Conservation (phyloP, 92 coral and sea anemone genomes). For the Actinostola sp. region DNA sequence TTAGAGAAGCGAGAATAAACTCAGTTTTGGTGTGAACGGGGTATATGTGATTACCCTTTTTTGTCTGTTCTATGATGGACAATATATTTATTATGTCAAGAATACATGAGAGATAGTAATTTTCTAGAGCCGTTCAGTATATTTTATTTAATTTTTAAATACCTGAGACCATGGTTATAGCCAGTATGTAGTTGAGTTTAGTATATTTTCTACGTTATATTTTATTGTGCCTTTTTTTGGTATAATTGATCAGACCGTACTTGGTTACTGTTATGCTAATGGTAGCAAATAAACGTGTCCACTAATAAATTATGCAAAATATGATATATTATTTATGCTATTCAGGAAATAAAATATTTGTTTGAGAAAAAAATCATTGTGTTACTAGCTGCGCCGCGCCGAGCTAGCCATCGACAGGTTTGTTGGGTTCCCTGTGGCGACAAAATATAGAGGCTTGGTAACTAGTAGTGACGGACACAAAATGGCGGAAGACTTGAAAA, state of each 20-base stretch:
- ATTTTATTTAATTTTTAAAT: no score
- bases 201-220: slow-evolving; percentile 5
- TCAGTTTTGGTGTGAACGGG: no score
- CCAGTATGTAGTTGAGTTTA: no score
- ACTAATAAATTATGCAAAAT: neutral
- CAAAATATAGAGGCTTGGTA: neutral
- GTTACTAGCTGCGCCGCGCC: no score
- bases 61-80: no score
- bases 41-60: no score
- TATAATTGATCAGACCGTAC: neutral
- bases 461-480: neutral
- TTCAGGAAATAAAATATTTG: slow-evolving; percentile 27
- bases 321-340: slow-evolving; percentile 29
- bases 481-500: slow-evolving; percentile 16
- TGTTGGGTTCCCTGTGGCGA: slow-evolving; percentile 9
- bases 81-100: no score
- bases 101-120: no score
- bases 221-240: neutral
- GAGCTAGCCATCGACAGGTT: no score
- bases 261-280: neutral
- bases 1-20: no score
- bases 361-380: slow-evolving; percentile 15
- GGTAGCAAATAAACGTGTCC: neutral
- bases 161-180: no score
- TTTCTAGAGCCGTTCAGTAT: no score